phyloP scores from a whole-genome alignment of 1,140 invertebrate species.

The Rhyacophila brunnea region DNA sequence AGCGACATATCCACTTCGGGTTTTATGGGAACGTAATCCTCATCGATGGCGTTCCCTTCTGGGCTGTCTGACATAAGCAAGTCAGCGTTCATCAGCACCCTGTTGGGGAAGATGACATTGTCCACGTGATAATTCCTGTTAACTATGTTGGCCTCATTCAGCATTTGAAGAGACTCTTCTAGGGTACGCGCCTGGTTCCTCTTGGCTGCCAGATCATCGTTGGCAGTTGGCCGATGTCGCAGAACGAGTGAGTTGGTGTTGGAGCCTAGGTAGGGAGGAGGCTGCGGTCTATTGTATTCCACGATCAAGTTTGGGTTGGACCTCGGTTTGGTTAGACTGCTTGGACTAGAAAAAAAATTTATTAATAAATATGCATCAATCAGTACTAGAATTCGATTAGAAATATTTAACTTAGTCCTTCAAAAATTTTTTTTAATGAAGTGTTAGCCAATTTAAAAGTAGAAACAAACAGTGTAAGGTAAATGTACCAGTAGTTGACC shows the following conservation, averaged over 20 bases:
- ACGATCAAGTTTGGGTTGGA: constrained; percentile 45
- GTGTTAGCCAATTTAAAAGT: too few relatives aligned
- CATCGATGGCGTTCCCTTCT: constrained; percentile 38
- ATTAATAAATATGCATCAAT: too few relatives aligned
- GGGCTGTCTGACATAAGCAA: constrained; percentile 18
- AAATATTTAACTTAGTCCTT: too few relatives aligned
- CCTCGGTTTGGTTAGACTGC: constrained; percentile 45
- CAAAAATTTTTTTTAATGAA: too few relatives aligned
- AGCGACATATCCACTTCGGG: constrained; percentile 32
- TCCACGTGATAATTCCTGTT: constrained; percentile 21
- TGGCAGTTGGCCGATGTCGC: constrained; percentile 36
- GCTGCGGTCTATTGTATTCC: constrained; percentile 51
- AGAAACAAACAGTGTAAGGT: too few relatives aligned
- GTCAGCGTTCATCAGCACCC: constrained; percentile 18
- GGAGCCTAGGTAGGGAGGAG: constrained; percentile 48
- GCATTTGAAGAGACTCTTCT: constrained; percentile 49
- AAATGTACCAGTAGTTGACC: too few relatives aligned
- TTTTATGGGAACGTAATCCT: constrained; percentile 34
- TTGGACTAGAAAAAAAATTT: constrained; percentile 43
- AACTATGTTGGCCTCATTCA: constrained; percentile 50
- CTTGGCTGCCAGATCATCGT: constrained; percentile 39
- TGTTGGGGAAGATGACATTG: constrained; percentile 6
- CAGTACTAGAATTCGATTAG: too few relatives aligned
- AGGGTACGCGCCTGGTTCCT: constrained; percentile 44
- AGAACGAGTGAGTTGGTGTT: constrained; percentile 44